Base-by-base conservation (phyloP, 1,140 invertebrate genomes). In the Zaprionus vittiger region DNA sequence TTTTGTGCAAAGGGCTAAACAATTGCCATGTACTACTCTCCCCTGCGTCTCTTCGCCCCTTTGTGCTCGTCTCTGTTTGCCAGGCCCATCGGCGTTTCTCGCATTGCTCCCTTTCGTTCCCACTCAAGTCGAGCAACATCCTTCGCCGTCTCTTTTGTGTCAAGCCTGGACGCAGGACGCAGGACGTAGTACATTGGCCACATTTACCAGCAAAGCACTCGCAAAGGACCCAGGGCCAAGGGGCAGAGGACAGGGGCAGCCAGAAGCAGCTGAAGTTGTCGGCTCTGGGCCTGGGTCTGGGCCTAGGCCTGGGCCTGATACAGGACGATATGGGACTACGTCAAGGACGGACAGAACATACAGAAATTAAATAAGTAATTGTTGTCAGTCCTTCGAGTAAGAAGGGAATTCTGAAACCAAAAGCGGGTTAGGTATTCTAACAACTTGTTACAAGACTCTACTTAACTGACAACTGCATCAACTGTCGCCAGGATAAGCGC, bases 1-100 rank as follows among this genome's bases (percentile, higher is more conserved):
- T 87, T 75, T 68, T 87, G 63, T 75, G 69, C 79, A 73, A 73
- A 69, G 76, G 79, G 71, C 83, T 63, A 77, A 85, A 85, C 83
- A 85, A 71, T 83, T 68, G 71, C 72, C 59, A 75, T 75, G 49
- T 73, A 60, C 22, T 34, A 22, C 34, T 41, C 17, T 20, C 22
- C 14, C 22, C 28, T 6, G 1, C 20, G 1, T 20, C 24, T 1
- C 4, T 5, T 0, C 31, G 2, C 54, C 5, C 17, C 12, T 38
- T 44, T 12, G 15, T 12, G 5, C 7, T 17, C 37, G 4, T 14
- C 20, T 41, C 11, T 20, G 20, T 41, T 28, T 17, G 3, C 7
- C 26, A 17, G n/a, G 34, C 31, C 22, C 28, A 5, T 15, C 57
- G 17, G 20, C 34, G 15, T 12, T 14, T 4, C 20, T 14, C 24